Evolutionary conservation across 1,140 invertebrate genomes (phyloP).

Genomic region (Brachionus calyciflorus): DNA sequence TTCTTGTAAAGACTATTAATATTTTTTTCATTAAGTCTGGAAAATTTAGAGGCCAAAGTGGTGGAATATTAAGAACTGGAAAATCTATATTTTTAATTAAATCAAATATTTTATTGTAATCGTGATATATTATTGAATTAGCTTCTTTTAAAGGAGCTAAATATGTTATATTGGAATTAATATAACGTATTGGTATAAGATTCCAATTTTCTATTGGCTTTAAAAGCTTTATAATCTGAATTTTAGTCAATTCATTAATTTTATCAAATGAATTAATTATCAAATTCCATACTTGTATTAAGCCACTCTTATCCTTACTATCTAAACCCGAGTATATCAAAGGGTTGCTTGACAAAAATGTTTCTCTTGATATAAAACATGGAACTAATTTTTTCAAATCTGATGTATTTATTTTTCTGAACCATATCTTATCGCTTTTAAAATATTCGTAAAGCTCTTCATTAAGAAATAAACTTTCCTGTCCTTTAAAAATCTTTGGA

Average conservation of each 20-base stretch:
- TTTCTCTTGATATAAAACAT: slow-evolving; percentile 1
- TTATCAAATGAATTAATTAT: not conserved
- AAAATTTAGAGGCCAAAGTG: too few relatives aligned
- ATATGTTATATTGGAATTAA: not conserved
- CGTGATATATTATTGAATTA: not conserved
- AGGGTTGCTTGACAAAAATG: not conserved
- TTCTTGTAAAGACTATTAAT: too few relatives aligned
- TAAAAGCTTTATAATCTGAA: not conserved
- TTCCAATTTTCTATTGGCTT: slow-evolving; percentile 11
- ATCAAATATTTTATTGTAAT: too few relatives aligned
- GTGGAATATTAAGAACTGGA: too few relatives aligned
- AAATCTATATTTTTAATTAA: too few relatives aligned
- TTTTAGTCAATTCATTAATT: not conserved
- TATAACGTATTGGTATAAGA: not conserved
- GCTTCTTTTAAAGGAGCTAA: not conserved
- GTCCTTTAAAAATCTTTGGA: not conserved
- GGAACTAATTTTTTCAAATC: not conserved
- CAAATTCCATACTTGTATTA: not conserved
- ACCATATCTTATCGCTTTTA: not conserved
- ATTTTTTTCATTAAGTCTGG: too few relatives aligned
- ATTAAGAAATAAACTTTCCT: not conserved
- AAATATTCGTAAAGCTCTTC: not conserved
- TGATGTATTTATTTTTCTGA: not conserved
- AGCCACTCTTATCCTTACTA: not conserved
- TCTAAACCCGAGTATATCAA: not conserved